These are phyloP conservation scores for Bujurquina vittata DNA, from an alignment of 2,113 vertebrate genomes.

Conservation along the genomic window DNA sequence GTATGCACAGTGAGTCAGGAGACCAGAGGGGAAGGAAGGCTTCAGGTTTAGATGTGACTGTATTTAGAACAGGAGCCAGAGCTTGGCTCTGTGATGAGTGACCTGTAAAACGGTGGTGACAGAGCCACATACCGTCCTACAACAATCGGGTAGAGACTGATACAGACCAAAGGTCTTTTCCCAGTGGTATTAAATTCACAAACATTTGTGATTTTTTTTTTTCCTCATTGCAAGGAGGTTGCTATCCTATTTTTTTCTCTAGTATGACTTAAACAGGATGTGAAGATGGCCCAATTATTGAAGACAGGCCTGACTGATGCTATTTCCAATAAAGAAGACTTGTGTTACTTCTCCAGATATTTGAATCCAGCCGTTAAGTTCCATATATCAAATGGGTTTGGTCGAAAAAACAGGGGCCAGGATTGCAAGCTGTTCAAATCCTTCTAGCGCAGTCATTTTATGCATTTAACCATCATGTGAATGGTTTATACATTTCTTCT, in stretches of 20 bases:
- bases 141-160: background rate
- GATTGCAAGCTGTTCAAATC: constrained; percentile 18
- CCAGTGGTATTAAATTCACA: background rate
- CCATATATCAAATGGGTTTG: background rate
- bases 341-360: background rate
- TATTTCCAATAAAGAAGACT: background rate
- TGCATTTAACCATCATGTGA: background rate
- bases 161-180: constrained; percentile 1
- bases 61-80: constrained; percentile 36
- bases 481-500: background rate
- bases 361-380: background rate
- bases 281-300: background rate
- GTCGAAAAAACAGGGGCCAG: constrained; percentile 16
- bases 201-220: background rate
- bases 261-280: no score
- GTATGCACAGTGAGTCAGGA: constrained; percentile 43
- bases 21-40: constrained; percentile 34
- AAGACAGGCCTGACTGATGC: background rate
- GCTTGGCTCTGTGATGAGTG: constrained; percentile 19
- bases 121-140: constrained; percentile 34
- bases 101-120: constrained; percentile 51
- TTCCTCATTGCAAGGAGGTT: no score
- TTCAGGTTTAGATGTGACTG: constrained; percentile 33
- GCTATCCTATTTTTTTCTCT: background rate
- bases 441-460: background rate